Evolutionary conservation across 2,888 invertebrate species (phyloP).

Genomic region (Parascotia fuliginaria): DNA sequence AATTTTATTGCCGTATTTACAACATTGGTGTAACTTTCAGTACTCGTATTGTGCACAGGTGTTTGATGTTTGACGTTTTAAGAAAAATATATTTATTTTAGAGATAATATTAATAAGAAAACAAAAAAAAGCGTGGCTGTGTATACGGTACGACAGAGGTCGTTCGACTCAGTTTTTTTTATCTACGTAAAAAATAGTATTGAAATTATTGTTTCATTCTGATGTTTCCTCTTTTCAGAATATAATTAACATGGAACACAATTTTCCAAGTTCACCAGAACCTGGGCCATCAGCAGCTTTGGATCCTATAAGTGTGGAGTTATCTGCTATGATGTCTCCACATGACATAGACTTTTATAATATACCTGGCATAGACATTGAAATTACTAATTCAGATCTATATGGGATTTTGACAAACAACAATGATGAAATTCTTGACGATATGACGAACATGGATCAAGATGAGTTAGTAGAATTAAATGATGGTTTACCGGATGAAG

Average conservation of each 20-base stretch:
- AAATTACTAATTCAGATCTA: conserved; percentile 24
- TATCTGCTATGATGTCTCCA: conserved; percentile 28
- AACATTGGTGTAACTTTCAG: too few species aligned
- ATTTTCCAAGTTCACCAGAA: conserved; percentile 22
- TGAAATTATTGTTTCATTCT: conserved; percentile 17
- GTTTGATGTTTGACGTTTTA: too few species aligned
- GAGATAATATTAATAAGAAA: too few species aligned
- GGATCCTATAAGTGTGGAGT: conserved; percentile 27
- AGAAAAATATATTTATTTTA: too few species aligned
- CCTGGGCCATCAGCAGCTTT: conserved; percentile 29
- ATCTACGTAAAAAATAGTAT: too few species aligned
- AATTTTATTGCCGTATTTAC: too few species aligned
- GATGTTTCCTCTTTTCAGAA: conserved; percentile 21
- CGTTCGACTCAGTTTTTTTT: too few species aligned
- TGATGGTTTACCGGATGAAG: conserved; percentile 21
- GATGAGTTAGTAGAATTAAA: conserved; percentile 24
- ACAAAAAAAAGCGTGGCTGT: too few species aligned
- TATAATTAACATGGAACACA: conserved; percentile 20
- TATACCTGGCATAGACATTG: conserved; percentile 24
- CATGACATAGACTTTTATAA: conserved; percentile 24
- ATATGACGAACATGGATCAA: conserved; percentile 20
- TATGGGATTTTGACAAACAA: conserved; percentile 23
- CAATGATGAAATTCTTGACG: conserved; percentile 16
- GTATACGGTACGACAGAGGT: too few species aligned
- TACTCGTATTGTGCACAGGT: too few species aligned